A percentile compares a stretch with the other conserved stretches of the same genome.
phyloP scores from a whole-genome alignment of 2,113 vertebrate species.

The Nipponia nippon region DNA sequence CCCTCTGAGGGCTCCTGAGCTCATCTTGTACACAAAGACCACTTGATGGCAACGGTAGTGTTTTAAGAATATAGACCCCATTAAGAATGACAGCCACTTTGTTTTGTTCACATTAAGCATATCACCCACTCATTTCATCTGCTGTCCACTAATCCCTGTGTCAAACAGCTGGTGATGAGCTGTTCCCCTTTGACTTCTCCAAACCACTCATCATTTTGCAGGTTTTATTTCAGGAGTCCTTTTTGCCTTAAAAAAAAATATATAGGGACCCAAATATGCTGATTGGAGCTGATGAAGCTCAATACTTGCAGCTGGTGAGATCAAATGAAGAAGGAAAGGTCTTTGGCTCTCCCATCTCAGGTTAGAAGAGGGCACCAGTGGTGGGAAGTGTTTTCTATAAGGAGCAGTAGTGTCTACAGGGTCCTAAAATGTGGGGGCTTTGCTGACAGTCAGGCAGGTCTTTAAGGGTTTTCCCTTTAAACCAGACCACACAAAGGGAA shows the following conservation, averaged over 20 bases:
- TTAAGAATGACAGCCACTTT: too few relatives aligned
- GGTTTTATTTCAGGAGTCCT: neutral
- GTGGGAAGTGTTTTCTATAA: neutral
- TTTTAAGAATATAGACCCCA: neutral
- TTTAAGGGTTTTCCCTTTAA: neutral
- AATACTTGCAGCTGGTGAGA: neutral
- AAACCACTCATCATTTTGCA: neutral
- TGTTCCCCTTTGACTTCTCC: neutral
- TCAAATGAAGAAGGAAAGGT: neutral
- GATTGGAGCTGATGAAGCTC: neutral
- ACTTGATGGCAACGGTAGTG: fast-evolving
- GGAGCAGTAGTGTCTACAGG: neutral
- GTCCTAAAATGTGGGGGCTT: neutral
- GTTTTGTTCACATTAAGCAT: neutral
- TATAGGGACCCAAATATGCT: neutral
- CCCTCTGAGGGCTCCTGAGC: neutral
- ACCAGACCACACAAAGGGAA: neutral
- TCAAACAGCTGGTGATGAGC: neutral
- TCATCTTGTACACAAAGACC: neutral
- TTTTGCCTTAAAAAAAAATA: neutral
- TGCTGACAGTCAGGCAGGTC: too few relatives aligned
- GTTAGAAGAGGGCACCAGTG: neutral
- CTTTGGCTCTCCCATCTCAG: neutral
- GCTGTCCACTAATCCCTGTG: too few relatives aligned
- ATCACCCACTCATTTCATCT: neutral